Evolutionary conservation across 2,797 vertebrate genomes (phyloP).

Genomic region (Halcyon smyrnensis): DNA sequence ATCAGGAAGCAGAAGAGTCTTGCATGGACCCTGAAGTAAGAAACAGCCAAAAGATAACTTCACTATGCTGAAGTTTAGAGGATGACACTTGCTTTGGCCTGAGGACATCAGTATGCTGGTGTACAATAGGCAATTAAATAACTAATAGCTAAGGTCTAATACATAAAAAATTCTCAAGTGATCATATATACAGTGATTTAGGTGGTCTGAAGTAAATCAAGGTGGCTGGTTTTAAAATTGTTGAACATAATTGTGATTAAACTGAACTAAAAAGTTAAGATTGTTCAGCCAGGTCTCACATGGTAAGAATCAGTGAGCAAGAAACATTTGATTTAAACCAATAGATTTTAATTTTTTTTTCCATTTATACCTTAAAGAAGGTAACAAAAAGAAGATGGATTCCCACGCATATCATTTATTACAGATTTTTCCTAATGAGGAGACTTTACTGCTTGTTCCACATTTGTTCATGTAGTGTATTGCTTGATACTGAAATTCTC

Average conservation of each 20-base stretch:
- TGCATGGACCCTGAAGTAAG: accelerated
- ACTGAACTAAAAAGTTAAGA: neutral
- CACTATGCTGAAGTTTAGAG: neutral
- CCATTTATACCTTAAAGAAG: neutral
- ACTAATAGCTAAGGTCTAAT: neutral
- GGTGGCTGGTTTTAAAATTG: neutral
- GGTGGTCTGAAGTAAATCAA: neutral
- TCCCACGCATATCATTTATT: neutral
- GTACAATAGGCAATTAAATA: neutral
- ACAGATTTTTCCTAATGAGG: neutral
- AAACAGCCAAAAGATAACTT: neutral
- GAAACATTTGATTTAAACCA: neutral
- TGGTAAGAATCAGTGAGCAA: neutral
- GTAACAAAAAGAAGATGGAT: neutral
- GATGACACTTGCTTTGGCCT: neutral
- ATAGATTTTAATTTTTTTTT: neutral
- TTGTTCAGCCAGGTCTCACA: neutral
- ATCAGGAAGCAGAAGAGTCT: neutral
- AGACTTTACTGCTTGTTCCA: neutral
- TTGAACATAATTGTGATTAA: neutral
- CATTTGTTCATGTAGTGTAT: neutral
- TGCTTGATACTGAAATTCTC: neutral
- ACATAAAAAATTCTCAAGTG: accelerated
- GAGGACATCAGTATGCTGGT: neutral
- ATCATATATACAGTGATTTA: neutral